Evolutionary conservation across 2,888 invertebrate species (phyloP).

Genomic region (Phanerotoma sp.): DNA sequence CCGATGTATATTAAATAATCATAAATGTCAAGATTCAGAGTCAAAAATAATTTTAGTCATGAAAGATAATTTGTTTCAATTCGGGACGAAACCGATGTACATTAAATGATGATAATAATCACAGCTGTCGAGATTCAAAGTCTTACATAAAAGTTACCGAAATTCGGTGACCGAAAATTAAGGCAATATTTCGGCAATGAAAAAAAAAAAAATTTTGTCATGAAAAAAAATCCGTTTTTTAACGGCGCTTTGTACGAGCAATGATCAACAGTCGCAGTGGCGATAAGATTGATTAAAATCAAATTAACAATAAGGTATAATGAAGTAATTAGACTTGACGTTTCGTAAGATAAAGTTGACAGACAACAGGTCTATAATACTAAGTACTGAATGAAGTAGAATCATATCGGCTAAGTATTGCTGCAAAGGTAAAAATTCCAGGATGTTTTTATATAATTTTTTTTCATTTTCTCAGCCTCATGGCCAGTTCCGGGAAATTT

Average conservation of each 20-base stretch:
- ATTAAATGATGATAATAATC: too few species aligned
- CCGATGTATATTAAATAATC: too few species aligned
- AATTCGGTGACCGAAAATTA: too few species aligned
- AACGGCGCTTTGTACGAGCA: slow-evolving; percentile 16
- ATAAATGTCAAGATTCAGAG: too few species aligned
- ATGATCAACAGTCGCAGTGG: slow-evolving; percentile 9
- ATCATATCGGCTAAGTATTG: slow-evolving; percentile 7
- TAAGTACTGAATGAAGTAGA: slow-evolving; percentile 6
- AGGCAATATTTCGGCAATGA: not conserved
- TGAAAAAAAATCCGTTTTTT: slow-evolving; percentile 5
- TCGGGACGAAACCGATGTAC: too few species aligned
- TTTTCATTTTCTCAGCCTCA: slow-evolving; percentile 1
- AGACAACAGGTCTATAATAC: not conserved
- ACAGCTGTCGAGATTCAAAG: too few species aligned
- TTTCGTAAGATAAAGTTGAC: not conserved
- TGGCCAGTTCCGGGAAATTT: slow-evolving; percentile 20
- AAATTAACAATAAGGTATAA: not conserved
- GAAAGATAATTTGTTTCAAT: too few species aligned
- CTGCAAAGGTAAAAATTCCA: not conserved
- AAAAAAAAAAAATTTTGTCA: too few species aligned
- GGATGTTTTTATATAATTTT: not conserved
- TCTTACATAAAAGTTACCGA: too few species aligned
- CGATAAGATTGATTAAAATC: not conserved
- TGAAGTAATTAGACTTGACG: not conserved
- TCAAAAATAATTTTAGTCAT: too few species aligned